Conservation (phyloP, 1,140 invertebrate genomes). For the Drosophila nigromelanica region DNA sequence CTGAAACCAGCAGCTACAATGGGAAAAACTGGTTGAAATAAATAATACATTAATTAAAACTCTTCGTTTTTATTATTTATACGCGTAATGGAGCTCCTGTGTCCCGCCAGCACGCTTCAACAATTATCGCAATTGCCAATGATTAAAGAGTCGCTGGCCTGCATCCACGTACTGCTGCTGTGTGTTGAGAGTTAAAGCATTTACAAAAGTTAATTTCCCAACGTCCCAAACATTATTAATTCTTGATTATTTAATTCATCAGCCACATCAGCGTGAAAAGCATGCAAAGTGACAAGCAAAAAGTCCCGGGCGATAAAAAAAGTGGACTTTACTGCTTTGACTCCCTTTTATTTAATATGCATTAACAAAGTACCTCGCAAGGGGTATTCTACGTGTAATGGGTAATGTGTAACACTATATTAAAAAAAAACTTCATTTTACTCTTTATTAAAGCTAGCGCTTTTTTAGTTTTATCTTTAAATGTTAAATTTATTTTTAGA, state of each 20-base stretch:
- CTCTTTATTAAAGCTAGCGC: no score
- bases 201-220: constrained; percentile 47
- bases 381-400: not conserved
- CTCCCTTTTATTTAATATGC: constrained; percentile 19
- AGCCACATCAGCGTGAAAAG: constrained; percentile 19
- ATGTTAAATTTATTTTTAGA: no score
- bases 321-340: constrained; percentile 5
- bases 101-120: constrained; percentile 3
- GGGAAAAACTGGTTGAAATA: constrained; percentile 5
- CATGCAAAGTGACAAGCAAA: constrained; percentile 8
- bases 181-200: constrained; percentile 7
- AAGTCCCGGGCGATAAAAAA: not conserved
- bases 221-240: constrained; percentile 58
- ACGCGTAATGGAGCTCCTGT: constrained; percentile 13
- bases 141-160: constrained; percentile 15
- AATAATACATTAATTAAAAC: constrained; percentile 28
- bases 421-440: no score
- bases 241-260: constrained; percentile 56
- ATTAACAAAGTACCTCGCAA: constrained; percentile 6
- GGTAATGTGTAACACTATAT: no score
- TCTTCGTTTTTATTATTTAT: constrained; percentile 1
- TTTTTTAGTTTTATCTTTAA: no score
- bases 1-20: not conserved
- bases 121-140: constrained; percentile 34
- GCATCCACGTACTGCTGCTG: constrained; percentile 10